phyloP scores from a whole-genome alignment of 2,797 vertebrate species.

The Cottoperca gobio region DNA sequence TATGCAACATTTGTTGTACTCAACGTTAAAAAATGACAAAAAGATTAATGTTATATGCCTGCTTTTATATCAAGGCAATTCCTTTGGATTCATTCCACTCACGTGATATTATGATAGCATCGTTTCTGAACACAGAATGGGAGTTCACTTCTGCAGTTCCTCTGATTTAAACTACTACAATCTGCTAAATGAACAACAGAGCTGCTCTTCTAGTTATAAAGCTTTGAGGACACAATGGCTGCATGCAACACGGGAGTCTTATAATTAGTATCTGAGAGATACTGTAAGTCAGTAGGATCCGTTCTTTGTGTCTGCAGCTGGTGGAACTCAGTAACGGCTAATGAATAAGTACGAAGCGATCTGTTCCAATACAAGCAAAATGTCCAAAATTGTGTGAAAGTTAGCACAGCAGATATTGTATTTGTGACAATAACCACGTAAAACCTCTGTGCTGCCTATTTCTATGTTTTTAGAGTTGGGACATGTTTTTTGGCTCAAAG shows the following conservation, averaged over 20 bases:
- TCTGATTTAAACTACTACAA: conserved; percentile 8
- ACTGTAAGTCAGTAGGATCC: conserved; percentile 4
- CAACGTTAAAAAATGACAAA: not conserved
- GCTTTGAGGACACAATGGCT: conserved; percentile 8
- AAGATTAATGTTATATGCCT: not conserved
- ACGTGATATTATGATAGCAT: not conserved
- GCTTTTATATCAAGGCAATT: not conserved
- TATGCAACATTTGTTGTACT: not conserved
- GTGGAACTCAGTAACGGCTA: conserved; percentile 13
- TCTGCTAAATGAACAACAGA: conserved; percentile 17
- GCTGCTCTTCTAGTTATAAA: not conserved
- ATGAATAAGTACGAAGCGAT: not conserved
- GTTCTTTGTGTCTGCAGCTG: conserved; percentile 20
- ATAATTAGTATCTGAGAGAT: conserved; percentile 27
- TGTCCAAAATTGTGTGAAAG: not conserved
- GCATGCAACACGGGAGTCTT: conserved; percentile 15
- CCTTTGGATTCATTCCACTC: not conserved
- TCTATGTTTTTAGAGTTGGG: no score
- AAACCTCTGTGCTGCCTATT: no score
- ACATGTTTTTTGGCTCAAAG: no score
- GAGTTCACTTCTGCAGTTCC: not conserved
- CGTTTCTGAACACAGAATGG: not conserved
- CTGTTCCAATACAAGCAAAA: not conserved
- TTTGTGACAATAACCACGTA: not conserved
- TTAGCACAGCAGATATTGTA: not conserved